phyloP scores from a whole-genome alignment of 2,888 invertebrate genomes.

The Nemoura dubitans region DNA sequence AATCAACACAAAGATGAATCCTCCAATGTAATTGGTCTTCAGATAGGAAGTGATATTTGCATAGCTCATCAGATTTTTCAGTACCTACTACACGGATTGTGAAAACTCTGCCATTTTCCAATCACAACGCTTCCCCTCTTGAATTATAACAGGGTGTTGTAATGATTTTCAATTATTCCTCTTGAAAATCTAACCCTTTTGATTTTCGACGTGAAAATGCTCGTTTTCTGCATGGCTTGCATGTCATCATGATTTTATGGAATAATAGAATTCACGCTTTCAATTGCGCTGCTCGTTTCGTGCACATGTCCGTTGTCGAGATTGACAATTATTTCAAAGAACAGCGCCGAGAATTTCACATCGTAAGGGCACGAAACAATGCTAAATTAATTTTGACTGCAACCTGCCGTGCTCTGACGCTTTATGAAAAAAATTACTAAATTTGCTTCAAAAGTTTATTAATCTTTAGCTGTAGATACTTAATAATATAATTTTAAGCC shows the following conservation, averaged over 20 bases:
- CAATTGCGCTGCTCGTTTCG: not conserved
- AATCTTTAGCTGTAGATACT: too few species aligned
- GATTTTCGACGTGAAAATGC: not conserved
- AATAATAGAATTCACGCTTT: not conserved
- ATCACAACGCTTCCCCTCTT: constrained; percentile 20
- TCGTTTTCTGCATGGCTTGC: constrained; percentile 12
- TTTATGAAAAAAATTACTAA: too few species aligned
- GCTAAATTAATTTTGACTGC: not conserved
- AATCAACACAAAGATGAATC: not conserved
- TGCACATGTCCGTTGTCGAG: not conserved
- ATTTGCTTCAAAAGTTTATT: too few species aligned
- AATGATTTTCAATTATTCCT: constrained; percentile 24
- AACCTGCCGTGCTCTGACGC: too few species aligned
- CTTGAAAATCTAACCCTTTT: constrained; percentile 2
- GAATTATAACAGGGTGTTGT: not conserved
- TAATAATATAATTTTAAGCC: too few species aligned
- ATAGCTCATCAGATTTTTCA: constrained; percentile 9
- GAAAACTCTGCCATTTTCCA: constrained; percentile 14
- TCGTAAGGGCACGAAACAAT: not conserved
- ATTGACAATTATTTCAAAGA: not conserved
- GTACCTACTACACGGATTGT: not conserved
- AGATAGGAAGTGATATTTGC: not conserved
- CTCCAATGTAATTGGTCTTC: not conserved
- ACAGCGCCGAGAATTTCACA: not conserved
- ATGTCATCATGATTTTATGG: not conserved